Conservation (phyloP, 2,113 vertebrate genomes). For the Aramus guarauna region DNA sequence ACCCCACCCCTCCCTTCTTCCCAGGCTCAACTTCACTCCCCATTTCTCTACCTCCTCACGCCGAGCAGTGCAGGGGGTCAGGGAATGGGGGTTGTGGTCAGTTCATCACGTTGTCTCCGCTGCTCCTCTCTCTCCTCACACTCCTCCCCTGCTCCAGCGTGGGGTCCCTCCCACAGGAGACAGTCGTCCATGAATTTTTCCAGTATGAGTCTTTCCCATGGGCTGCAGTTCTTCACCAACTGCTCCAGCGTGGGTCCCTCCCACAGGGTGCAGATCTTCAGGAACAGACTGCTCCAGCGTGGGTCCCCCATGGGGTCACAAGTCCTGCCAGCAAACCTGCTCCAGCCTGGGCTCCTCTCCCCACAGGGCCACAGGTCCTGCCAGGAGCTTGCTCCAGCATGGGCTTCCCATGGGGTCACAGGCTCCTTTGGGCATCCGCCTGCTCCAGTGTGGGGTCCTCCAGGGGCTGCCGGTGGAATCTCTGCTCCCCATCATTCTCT, state of each 20-base stretch:
- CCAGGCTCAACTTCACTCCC: neutral
- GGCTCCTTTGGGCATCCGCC: neutral
- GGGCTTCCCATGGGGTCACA: neutral
- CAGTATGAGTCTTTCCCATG: no score
- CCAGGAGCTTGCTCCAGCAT: neutral
- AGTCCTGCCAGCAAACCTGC: no score
- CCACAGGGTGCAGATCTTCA: neutral
- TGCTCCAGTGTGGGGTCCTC: neutral
- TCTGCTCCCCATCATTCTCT: no score
- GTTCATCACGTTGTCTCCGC: neutral
- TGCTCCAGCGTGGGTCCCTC: neutral
- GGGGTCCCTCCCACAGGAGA: neutral
- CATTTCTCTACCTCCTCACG: neutral
- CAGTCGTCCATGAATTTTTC: neutral
- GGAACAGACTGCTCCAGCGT: neutral
- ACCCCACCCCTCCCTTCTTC: neutral
- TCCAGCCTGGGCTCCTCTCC: no score
- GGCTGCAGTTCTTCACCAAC: neutral
- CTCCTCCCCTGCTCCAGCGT: neutral
- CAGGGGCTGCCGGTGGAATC: no score
- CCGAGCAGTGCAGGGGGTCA: fast-evolving
- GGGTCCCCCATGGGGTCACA: neutral
- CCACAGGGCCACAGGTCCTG: neutral
- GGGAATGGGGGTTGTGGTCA: neutral
- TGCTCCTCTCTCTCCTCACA: neutral